A percentile compares a stretch with the other conserved stretches of the same genome.
These are phyloP conservation scores for Coptotermes formosanus DNA, from an alignment of 1,140 invertebrate species.

Conservation along the genomic window DNA sequence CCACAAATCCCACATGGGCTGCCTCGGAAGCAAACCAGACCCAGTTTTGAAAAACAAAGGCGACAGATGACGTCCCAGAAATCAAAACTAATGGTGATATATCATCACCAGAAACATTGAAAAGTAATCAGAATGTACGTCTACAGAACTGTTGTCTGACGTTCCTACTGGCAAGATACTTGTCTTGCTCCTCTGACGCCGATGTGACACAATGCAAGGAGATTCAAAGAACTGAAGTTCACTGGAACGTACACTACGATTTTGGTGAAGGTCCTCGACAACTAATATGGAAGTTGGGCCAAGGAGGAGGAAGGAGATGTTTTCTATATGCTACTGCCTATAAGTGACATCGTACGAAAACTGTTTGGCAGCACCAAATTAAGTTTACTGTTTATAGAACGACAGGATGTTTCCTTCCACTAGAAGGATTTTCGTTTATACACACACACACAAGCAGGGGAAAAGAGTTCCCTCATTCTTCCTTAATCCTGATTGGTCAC, in stretches of 20 bases:
- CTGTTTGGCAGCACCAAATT: slow-evolving; percentile 1
- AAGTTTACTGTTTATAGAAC: not conserved
- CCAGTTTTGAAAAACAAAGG: no score
- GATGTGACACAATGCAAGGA: not conserved
- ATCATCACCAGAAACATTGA: no score
- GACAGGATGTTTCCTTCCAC: not conserved
- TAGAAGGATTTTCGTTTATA: slow-evolving; percentile 4
- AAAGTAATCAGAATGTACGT: no score
- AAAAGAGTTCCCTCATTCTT: not conserved
- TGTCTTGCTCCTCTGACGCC: no score
- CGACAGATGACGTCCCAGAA: no score
- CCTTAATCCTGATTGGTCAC: slow-evolving; percentile 10
- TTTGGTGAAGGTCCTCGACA: not conserved
- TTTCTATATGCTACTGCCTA: not conserved
- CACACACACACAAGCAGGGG: not conserved
- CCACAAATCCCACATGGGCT: no score
- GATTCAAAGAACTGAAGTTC: not conserved
- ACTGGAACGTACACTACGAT: not conserved
- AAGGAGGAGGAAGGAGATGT: not conserved
- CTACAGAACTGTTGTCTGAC: no score
- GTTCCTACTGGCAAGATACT: no score
- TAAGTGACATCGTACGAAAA: not conserved
- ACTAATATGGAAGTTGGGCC: not conserved
- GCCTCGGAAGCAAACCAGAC: no score
- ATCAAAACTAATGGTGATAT: no score